Evolutionary conservation across 2,888 invertebrate species (phyloP), one percentile per base, ranked within the genome.

Genomic region (Melitaea athalia): DNA sequence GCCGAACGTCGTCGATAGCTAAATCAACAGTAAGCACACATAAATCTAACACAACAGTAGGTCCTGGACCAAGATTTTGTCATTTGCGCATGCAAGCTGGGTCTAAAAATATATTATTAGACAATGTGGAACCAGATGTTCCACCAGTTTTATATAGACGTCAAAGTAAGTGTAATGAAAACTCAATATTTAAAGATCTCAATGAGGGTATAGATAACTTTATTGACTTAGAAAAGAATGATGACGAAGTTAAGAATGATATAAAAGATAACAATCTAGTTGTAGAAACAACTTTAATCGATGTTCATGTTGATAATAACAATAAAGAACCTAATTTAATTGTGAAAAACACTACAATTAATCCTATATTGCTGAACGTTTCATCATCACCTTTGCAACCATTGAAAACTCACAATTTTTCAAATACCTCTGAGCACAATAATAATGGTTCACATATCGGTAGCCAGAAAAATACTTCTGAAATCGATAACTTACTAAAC

Each of bases 71-170:
- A 1, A 93, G 96, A 72, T 95, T 96, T 77, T 97, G 96, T 79
- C 95, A 96, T 63, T 93, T 97, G 80, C 93, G 96, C 49, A 93
- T 96, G 78, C 96, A 96, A 78, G 95, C 95, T 7, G 96, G 96
- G 7, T 96, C 96, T 12, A 96, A 95, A 81, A 97, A 97, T 82
- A 96, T 97, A 77, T 88, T 97, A 6, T 88, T 97, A 33, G 97
- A 97, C 84, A 97, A 96, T 78, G 95, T 95, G 45, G 95, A 96
- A 76, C 95, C 95, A 57, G 94, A 94, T 73, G 94, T 95, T 42
- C 94, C 95, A 14, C 96, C 96, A 0, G 94, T 97, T 45, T 88
- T 97, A 52, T 97, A 96, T 77, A 95, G 95, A 70, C 90, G 94
- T 11, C 94, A 94, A 72, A 93, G 89, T 72, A 93, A 91, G 74